These are phyloP conservation scores for Hucho hucho DNA, from an alignment of 2,113 vertebrate species.

Conservation along the genomic window DNA sequence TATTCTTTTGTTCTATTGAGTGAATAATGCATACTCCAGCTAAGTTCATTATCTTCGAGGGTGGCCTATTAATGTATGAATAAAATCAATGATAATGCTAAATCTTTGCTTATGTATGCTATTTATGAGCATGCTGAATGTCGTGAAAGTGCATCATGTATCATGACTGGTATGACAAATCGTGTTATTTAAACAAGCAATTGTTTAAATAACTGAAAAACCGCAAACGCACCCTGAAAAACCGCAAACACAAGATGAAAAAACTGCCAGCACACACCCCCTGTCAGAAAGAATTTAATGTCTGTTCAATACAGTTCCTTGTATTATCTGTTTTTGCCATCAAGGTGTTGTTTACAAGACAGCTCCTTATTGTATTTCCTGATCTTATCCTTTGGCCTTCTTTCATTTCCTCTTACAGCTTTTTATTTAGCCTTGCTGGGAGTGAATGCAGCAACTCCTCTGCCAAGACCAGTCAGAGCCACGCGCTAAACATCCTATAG, in stretches of 20 bases:
- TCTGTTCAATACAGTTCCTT: conserved; percentile 63
- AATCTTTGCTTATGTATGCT: conserved; percentile 41
- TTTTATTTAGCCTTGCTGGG: conserved; percentile 64
- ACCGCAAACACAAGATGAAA: neutral
- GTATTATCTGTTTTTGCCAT: conserved; percentile 70
- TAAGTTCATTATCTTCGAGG: conserved; percentile 62
- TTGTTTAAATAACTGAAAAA: too few species aligned
- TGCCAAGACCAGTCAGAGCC: conserved; percentile 54
- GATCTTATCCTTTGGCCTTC: conserved; percentile 68
- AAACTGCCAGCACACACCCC: conserved; percentile 54
- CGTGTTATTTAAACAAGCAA: neutral
- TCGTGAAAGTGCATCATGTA: neutral
- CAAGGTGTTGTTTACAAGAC: conserved; percentile 68
- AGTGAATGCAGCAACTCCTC: conserved; percentile 34
- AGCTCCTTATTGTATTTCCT: conserved; percentile 67
- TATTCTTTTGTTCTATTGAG: conserved; percentile 56
- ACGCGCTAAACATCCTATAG: conserved; percentile 52
- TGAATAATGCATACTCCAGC: conserved; percentile 61
- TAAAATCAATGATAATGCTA: conserved; percentile 63
- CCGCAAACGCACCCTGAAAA: too few species aligned
- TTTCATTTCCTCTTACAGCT: conserved; percentile 72
- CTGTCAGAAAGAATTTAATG: conserved; percentile 59
- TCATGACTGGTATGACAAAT: neutral
- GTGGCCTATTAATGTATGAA: conserved; percentile 61
- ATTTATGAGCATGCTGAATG: neutral